A percentile compares a stretch with the other conserved stretches of the same genome.
These are phyloP conservation scores for Protonibea diacanthus DNA, from an alignment of 2,797 vertebrate species.

Conservation along the genomic window DNA sequence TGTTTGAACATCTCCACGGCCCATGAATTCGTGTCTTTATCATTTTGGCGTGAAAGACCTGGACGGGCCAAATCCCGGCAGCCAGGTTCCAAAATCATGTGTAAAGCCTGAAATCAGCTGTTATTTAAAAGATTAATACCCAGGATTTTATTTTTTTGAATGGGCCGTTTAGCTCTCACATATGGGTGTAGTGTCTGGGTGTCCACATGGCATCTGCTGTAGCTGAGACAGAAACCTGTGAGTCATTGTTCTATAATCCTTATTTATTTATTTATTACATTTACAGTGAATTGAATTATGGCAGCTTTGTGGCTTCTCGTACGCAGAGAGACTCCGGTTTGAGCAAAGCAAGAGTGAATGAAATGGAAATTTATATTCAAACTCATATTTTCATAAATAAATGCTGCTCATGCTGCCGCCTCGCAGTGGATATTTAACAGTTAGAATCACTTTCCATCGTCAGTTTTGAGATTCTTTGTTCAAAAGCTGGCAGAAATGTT, in stretches of 20 bases:
- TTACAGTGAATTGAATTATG: neutral
- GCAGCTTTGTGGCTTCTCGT: neutral
- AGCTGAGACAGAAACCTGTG: conserved; percentile 1
- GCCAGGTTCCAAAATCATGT: neutral
- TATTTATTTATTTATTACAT: neutral
- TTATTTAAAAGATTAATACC: neutral
- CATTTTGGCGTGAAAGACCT: neutral
- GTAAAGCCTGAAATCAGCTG: neutral
- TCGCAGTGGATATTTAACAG: conserved; percentile 6
- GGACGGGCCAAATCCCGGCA: neutral
- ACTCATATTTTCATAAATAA: conserved; percentile 29
- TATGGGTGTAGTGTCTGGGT: neutral
- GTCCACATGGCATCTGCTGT: neutral
- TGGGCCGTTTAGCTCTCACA: neutral
- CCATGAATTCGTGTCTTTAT: neutral
- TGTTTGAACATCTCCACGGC: too few relatives aligned
- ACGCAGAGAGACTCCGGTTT: neutral
- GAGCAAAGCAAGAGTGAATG: neutral
- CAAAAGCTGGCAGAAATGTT: conserved; percentile 15
- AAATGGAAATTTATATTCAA: conserved; percentile 23
- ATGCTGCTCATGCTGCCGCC: conserved; percentile 3
- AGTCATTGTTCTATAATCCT: neutral
- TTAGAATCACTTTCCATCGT: conserved; percentile 21
- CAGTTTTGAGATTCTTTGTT: conserved; percentile 3
- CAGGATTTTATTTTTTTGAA: neutral